Evolutionary conservation across 2,113 vertebrate species (phyloP).

Genomic region (Malurus alboscapulatus): DNA sequence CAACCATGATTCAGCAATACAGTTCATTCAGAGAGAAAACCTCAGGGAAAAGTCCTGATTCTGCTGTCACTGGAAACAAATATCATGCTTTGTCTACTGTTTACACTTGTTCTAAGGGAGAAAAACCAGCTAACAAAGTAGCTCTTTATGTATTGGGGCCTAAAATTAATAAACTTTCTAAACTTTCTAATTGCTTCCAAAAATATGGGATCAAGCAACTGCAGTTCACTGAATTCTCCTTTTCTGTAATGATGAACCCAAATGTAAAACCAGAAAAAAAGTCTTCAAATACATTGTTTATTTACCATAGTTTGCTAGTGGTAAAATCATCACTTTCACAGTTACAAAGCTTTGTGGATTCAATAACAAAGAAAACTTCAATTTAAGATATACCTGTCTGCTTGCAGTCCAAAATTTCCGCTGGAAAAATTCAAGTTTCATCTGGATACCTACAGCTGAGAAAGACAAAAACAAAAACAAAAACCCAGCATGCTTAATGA

Average conservation of each 20-base stretch:
- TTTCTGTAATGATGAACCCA: not conserved
- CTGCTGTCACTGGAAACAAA: not conserved
- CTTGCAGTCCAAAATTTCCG: constrained; percentile 98
- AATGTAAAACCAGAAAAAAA: not conserved
- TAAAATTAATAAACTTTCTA: not conserved
- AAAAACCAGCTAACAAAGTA: not conserved
- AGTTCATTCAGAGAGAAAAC: not conserved
- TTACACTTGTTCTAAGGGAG: not conserved
- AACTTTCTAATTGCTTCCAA: not conserved
- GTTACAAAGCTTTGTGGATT: not conserved
- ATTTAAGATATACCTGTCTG: constrained; percentile 86
- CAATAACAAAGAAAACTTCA: not conserved
- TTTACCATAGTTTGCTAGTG: not conserved
- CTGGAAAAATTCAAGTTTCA: constrained; percentile 99
- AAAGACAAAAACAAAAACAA: constrained; percentile 58
- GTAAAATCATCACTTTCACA: not conserved
- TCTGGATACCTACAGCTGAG: constrained; percentile 97
- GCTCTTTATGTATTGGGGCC: not conserved
- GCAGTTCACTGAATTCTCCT: not conserved
- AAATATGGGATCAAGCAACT: not conserved
- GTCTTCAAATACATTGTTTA: not conserved
- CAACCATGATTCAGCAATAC: not conserved
- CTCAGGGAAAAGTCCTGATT: not conserved
- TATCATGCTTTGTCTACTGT: not conserved
- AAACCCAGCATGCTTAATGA: not conserved